Evolutionary conservation across 2,888 invertebrate species (phyloP), one percentile per base, ranked within the genome.

Genomic region (Mesorhabditis sp.): DNA sequence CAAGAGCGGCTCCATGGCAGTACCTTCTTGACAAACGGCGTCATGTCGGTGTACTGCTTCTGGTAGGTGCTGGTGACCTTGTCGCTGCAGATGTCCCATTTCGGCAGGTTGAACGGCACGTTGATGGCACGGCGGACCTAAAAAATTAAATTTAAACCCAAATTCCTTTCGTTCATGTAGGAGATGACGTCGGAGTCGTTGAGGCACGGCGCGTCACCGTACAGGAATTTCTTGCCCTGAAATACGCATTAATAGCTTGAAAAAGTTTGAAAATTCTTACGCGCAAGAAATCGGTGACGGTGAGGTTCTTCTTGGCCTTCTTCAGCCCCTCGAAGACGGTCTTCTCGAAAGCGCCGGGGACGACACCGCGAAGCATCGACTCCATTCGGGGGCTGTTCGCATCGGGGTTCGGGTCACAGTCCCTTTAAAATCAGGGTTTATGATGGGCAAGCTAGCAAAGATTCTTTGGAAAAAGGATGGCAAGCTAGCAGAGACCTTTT

Each of bases 61-160:
- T 82, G 77, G 74, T 84, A 84, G 61, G 79, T 80, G 10, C 75
- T 77, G 4, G 82, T 80, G 44, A 84, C 82, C 45, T 81, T 77
- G 69, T 83, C 83, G 66, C 82, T 78, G 80, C 82, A 82, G 69
- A 82, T 82, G 66, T 82, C 81, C 82, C 82, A 82, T 45, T 73
- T 77, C 67, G 75, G 68, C 43, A 82, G 76, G 66, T 82, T 78
- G 76, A 77, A 78, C 44, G 82, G 82, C 63, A 83, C 76, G 71
- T 81, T 75, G 64, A 82, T 70, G n/a, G 81, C 82, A 65, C 76
- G 76, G 62, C 80, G 70, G 62, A 83, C 84, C 58, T 50, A 2
- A n/a, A 50, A 50, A 13, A 2, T 50, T 2, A 50, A 10, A 50
- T 2, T 50, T 50, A 50, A n/a, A 2, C 2, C n/a, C n/a, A 13